Evolutionary conservation across 2,113 vertebrate species (phyloP).

Genomic region (Tetrao urogallus): DNA sequence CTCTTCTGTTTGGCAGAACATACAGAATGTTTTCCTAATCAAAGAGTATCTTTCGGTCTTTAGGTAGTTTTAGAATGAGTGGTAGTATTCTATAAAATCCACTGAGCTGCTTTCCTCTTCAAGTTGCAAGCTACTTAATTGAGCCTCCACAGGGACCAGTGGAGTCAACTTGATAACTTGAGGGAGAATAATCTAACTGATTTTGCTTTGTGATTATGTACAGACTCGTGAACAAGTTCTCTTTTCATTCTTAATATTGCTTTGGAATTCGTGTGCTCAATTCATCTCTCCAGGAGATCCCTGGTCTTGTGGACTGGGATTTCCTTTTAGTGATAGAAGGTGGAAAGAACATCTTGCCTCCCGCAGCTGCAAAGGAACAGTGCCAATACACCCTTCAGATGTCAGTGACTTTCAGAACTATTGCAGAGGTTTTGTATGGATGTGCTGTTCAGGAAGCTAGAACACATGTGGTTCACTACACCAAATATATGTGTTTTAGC

Average conservation of each 20-base stretch:
- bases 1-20: not conserved
- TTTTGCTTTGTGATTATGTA: not conserved
- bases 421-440: not conserved
- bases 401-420: conserved; percentile 2
- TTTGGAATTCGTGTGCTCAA: not conserved
- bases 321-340: not conserved
- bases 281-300: conserved; percentile 7
- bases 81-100: not conserved
- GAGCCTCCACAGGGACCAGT: not conserved
- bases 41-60: not conserved
- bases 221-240: not conserved
- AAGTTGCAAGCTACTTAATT: not conserved
- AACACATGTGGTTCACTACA: not conserved
- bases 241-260: not conserved
- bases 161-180: not conserved
- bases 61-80: not conserved
- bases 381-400: conserved; percentile 24
- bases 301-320: not conserved
- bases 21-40: not conserved
- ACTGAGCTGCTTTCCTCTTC: not conserved
- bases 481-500: not conserved
- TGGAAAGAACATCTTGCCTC: conserved; percentile 53
- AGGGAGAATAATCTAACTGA: not conserved
- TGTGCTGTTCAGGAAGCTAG: not conserved
- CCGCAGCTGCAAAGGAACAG: conserved; percentile 43